Evolutionary conservation across 2,888 invertebrate genomes (phyloP).

Genomic region (Atherix ibis): DNA sequence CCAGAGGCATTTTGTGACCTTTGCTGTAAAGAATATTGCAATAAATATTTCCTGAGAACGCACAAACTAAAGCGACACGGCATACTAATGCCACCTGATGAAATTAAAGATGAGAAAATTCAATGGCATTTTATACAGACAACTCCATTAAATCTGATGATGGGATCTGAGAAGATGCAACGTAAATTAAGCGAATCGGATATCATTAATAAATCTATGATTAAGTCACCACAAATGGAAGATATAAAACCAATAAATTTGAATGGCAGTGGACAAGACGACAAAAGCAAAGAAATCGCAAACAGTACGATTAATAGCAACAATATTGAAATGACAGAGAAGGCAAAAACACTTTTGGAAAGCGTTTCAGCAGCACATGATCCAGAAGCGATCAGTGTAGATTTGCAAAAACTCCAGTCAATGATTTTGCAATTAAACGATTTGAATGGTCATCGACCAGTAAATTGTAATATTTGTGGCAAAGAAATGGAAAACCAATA

Average conservation of each 20-base stretch:
- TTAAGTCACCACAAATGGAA: constrained; percentile 20
- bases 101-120: constrained; percentile 31
- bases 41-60: constrained; percentile 79
- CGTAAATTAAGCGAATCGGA: constrained; percentile 8
- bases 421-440: constrained; percentile 83
- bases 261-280: constrained; percentile 11
- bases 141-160: constrained; percentile 63
- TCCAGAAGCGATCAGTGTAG: constrained; percentile 58
- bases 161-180: constrained; percentile 24
- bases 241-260: constrained; percentile 10
- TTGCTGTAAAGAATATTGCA: constrained; percentile 85
- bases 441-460: constrained; percentile 43
- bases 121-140: constrained; percentile 40
- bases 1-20: constrained; percentile 87
- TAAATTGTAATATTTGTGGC: constrained; percentile 51
- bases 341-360: constrained; percentile 5
- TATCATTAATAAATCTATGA: neutral
- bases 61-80: constrained; percentile 92
- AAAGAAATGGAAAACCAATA: constrained; percentile 57
- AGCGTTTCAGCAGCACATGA: constrained; percentile 14
- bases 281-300: constrained; percentile 14
- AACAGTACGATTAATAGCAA: neutral
- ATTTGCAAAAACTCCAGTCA: constrained; percentile 73
- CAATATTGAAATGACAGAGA: constrained; percentile 7
- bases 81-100: constrained; percentile 47